Base-by-base conservation (phyloP, 1,140 invertebrate genomes). In the Druon quercuslanigerum region DNA sequence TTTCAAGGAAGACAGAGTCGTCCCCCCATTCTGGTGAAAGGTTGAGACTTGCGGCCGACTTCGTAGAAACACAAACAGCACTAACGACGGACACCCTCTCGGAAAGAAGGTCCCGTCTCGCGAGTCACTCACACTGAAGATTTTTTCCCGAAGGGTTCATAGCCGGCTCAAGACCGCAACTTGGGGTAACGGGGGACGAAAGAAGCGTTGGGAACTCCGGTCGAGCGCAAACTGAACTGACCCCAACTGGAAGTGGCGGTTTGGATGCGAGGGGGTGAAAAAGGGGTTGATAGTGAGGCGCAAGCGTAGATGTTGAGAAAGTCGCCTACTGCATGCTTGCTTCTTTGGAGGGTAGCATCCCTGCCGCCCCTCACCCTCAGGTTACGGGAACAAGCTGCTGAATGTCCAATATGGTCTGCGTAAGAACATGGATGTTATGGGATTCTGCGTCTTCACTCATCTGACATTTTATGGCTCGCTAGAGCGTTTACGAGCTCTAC, bases 181-280 rank as follows among this genome's bases (percentile, higher is more conserved):
- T 57, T 71, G 74, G 46, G 66, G 25, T 57, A 50, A 76, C 20
- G 46, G 11, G 25, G 50, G 66, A 33, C 52, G 57, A 66, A 52
- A 71, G 74, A 77, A 74, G 77, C 81, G 79, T 56, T 78, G 73
- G 77, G 73, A 73, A 66, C 83, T 83, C 77, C 82, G 78, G 85
- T 84, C 82, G 82, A 82, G 83, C 82, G 76, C 81, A 84, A 82
- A 87, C 87, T 85, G 83, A 78, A 87, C 84, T 87, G 84, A 85
- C 83, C 82, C 83, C 84, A 78, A 86, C 82, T 83, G 82, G 76
- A 85, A 85, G 83, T 84, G 83, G 81, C 83, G 85, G 84, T 83
- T 85, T 76, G 76, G 66, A 72, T 80, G 75, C 57, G 77, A 70
- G 79, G 75, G 79, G 77, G 73, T 54, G 72, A 50, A 50, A 51